Evolutionary conservation across 53 echinoderm and acorn worm genomes (phyloP), one percentile per base, ranked within the genome.

Genomic region (Astropecten irregularis): DNA sequence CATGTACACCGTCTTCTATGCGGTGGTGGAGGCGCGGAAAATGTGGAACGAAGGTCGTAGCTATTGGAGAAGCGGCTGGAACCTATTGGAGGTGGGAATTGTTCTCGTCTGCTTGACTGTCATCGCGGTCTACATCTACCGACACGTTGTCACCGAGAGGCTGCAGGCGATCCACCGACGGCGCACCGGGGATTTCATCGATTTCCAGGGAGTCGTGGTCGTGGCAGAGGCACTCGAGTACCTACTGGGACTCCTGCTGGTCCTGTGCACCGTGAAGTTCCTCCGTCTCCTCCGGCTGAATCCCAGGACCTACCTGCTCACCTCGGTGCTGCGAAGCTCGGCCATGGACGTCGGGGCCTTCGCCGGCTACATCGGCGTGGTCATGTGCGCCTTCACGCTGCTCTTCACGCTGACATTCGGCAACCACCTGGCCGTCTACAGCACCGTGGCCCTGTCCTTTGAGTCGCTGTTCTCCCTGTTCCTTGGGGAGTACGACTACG

Each of bases 271-370:
- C 4, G 62, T 95, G 3, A 95, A 95, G 83, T 85, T 92, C 55
- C 85, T 93, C 0, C 86, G 93, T 48, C 81, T 95, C 5, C 81
- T 95, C 2, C 88, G 95, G 14, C 83, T 95, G 10, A 95, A 95
- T 25, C 92, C 95, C 13, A 69, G 92, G 18, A 86, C 90, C 69
- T 93, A 95, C 73, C 92, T 95, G 9, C 86, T 95, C 23, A 95
- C 95, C 23, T 51, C 95, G 2, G 92, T 92, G 49, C 47, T 93
- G 36, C 70, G 76, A 19, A 29, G 68, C 18, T 52, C 87, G 6
- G 58, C 65, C 10, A 48, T 55, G n/a, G 92, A 92, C 23, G 65
- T 93, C 13, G 27, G 50, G 1, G 93, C 76, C 8, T 93, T 90
- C 40, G 79, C 69, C 30, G 68, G 71, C 8, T 69, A 88, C 49